phyloP scores from a whole-genome alignment of 2,113 vertebrate genomes.

The Lethenteron reissneri region DNA sequence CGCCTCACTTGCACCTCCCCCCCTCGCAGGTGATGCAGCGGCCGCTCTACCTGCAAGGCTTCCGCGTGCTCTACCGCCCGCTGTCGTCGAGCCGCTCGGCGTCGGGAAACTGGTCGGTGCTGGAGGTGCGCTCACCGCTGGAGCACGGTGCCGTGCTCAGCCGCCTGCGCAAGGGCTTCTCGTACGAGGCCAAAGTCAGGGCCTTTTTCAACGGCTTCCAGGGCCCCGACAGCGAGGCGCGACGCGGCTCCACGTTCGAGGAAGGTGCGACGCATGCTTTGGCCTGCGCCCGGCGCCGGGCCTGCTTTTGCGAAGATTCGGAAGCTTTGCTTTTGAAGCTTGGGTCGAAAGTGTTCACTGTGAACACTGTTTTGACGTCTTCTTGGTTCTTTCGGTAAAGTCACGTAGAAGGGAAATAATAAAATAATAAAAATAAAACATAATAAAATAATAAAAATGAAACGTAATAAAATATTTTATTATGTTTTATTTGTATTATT shows the following conservation, averaged over 20 bases:
- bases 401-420: too few species aligned
- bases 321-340: too few species aligned
- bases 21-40: constrained; percentile 66
- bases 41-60: constrained; percentile 88
- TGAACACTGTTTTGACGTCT: too few species aligned
- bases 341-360: too few species aligned
- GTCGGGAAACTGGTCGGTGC: constrained; percentile 62
- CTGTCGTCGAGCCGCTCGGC: constrained; percentile 27
- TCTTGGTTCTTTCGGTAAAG: too few species aligned
- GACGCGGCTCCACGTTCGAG: constrained; percentile 76
- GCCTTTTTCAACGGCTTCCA: constrained; percentile 98
- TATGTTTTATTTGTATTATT: too few species aligned
- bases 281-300: constrained; percentile 12
- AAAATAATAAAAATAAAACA: too few species aligned
- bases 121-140: constrained; percentile 64
- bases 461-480: too few species aligned
- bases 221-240: constrained; percentile 86
- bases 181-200: constrained; percentile 81
- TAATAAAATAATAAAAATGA: too few species aligned
- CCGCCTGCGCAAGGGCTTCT: constrained; percentile 66
- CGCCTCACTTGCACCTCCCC: not conserved
- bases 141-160: constrained; percentile 63
- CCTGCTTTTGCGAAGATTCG: too few species aligned
- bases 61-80: constrained; percentile 73
- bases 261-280: constrained; percentile 41